A percentile compares a stretch with the other conserved stretches of the same genome.
Conservation (phyloP, 64 coral and sea anemone genomes). For the Porites lutea region DNA sequence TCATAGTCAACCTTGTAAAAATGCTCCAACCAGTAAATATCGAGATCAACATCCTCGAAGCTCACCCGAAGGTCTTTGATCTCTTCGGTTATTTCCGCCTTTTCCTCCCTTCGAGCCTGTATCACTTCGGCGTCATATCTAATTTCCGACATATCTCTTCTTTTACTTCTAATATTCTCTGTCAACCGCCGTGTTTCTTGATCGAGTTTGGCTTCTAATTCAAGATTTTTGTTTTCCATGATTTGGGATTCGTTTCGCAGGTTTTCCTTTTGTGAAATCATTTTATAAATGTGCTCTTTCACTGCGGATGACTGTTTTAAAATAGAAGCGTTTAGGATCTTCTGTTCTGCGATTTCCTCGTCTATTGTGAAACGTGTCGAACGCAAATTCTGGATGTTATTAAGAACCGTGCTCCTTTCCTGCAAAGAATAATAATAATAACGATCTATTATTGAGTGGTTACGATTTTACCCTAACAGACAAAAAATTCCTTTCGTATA, state of each 20-base stretch:
- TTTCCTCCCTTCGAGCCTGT: background rate
- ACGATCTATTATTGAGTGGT: no score
- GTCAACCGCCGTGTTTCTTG: background rate
- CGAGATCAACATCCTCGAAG: background rate
- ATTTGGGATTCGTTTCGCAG: background rate
- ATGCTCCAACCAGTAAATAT: background rate
- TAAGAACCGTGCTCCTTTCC: background rate
- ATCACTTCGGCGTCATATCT: slow-evolving; percentile 14
- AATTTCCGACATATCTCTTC: background rate
- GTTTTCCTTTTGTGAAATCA: background rate
- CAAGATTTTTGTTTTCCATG: background rate
- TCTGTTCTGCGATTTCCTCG: slow-evolving; percentile 42
- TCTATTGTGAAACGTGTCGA: background rate
- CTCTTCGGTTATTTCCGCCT: background rate
- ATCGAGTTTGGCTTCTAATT: background rate
- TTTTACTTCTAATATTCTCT: background rate
- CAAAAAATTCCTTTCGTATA: no score
- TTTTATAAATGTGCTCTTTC: background rate
- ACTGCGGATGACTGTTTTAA: background rate
- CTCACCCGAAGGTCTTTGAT: background rate
- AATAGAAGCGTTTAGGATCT: background rate
- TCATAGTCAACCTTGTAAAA: background rate
- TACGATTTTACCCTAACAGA: no score
- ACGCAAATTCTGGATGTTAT: background rate
- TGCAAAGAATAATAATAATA: background rate